Evolutionary conservation across 2,888 invertebrate species (phyloP), one percentile per base, ranked within the genome.

Genomic region (Erynnis tages): DNA sequence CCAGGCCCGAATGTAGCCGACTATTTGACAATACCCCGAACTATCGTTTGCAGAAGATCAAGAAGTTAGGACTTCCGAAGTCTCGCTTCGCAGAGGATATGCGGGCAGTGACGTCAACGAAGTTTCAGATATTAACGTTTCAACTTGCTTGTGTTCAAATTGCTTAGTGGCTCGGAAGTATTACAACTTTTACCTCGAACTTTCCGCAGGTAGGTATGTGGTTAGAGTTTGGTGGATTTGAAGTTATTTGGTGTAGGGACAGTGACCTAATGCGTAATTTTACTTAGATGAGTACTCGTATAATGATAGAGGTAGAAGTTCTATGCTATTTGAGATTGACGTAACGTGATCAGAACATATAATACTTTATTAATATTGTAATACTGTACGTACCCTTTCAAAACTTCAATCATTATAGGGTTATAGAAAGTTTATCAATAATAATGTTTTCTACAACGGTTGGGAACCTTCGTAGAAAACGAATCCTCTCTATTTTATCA

Each of bases 61-160:
- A 13, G 32, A 50, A 50, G 50, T 50, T 50, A 50, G 48, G 35
- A 38, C 47, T 37, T 47, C 37, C 46, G 17, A 48, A 48, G 48
- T 23, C 48, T 32, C 11, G 43, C 17, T 46, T 37, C 37, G 57
- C 10, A 43, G 40, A 32, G 50, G 52, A 54, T 54, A 52, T 47
- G 47, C 52, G 54, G 52, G 52, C 21, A 38, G 52, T 46, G 40
- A 52, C 48, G 50, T 56, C 54, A 56, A 54, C 54, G 43, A 56
- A 56, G 54, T 56, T 56, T 54, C 45, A 56, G 54, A 56, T 56
- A 56, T 54, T 54, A 54, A 50, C 54, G 56, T 54, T 55, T 50
- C 54, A 56, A 50, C 43, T 50, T 50, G n/a, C 17, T n/a, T 41
- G 13, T 43, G 43, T 17, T 43, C 43, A 13, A 23, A 45, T 34